phyloP scores from a whole-genome alignment of 2,888 invertebrate genomes.

The Oscheius sp. region DNA sequence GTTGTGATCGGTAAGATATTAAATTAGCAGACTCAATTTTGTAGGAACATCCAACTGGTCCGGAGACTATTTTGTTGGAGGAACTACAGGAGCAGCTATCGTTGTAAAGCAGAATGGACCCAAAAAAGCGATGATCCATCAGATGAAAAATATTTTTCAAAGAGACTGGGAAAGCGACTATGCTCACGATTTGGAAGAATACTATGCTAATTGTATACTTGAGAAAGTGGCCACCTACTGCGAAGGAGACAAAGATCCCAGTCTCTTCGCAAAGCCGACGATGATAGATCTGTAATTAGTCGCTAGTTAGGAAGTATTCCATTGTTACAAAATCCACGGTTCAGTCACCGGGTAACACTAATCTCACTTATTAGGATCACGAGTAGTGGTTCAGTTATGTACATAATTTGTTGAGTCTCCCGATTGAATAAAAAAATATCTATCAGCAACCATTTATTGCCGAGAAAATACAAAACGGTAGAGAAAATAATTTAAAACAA shows the following conservation, averaged over 20 bases:
- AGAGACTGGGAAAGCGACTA: constrained; percentile 64
- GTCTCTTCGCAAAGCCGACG: constrained; percentile 40
- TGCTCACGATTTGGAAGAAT: constrained; percentile 59
- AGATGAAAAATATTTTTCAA: constrained; percentile 76
- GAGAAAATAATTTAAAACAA: too few species aligned
- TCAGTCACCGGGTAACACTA: constrained; percentile 4
- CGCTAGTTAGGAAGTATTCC: neutral
- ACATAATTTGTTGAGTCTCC: constrained; percentile 1
- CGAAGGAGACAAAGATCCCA: constrained; percentile 61
- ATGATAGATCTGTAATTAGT: constrained; percentile 1
- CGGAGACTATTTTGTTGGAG: constrained; percentile 90
- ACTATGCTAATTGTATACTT: constrained; percentile 57
- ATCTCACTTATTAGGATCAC: neutral
- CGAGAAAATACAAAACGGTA: too few species aligned
- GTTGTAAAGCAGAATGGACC: constrained; percentile 72
- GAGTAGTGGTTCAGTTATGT: neutral
- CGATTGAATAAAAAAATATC: too few species aligned
- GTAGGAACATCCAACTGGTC: constrained; percentile 93
- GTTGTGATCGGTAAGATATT: constrained; percentile 83
- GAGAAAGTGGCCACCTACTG: constrained; percentile 52
- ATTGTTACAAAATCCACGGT: neutral
- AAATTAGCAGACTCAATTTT: constrained; percentile 16
- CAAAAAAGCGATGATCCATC: constrained; percentile 77
- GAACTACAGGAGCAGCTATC: constrained; percentile 84
- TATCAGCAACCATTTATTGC: too few species aligned